Evolutionary conservation across 2,797 vertebrate genomes (phyloP).

Genomic region (Alectoris magna): DNA sequence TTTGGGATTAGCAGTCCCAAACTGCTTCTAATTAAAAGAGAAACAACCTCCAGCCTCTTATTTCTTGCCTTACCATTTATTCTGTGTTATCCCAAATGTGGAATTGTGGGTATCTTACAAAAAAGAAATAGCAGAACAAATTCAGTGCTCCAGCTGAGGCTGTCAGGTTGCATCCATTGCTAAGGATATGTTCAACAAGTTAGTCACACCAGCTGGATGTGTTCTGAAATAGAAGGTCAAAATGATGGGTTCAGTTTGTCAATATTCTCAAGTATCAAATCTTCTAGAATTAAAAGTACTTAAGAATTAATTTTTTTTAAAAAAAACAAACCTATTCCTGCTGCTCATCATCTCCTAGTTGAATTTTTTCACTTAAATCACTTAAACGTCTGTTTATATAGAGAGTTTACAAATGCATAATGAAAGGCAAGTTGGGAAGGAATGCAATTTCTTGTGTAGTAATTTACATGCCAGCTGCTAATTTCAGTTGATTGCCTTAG

Average conservation of each 20-base stretch:
- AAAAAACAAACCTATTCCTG: background rate
- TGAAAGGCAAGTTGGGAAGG: background rate
- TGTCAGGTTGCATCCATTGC: background rate
- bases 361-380: background rate
- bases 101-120: background rate
- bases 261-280: background rate
- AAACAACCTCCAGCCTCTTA: background rate
- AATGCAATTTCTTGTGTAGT: background rate
- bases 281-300: background rate
- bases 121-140: background rate
- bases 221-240: background rate
- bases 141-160: background rate
- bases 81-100: background rate
- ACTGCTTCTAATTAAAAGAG: background rate
- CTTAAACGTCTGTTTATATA: background rate
- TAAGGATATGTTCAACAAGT: background rate
- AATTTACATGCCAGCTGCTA: conserved; percentile 31
- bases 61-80: background rate
- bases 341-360: background rate
- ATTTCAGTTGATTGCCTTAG: conserved; percentile 31
- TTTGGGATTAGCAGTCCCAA: background rate
- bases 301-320: background rate
- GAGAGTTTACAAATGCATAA: background rate
- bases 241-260: background rate
- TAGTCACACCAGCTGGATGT: background rate